phyloP scores from a whole-genome alignment of 2,113 vertebrate species.

The Leptodactylus fuscus region DNA sequence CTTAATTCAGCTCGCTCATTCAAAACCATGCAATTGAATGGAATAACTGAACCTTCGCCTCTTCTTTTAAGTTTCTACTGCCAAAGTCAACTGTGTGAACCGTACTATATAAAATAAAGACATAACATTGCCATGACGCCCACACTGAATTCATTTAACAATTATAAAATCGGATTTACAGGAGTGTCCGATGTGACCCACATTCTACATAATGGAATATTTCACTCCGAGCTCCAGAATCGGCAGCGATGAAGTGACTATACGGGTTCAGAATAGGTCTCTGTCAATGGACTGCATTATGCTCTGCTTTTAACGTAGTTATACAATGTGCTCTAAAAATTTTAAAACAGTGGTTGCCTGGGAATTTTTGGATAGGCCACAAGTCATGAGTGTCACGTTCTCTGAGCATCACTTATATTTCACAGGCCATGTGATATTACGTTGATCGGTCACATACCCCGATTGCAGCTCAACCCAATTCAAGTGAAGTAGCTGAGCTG shows the following conservation, averaged over 20 bases:
- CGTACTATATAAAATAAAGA: not conserved
- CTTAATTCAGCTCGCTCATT: constrained; percentile 9
- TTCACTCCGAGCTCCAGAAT: not conserved
- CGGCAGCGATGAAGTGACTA: not conserved
- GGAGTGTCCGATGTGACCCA: not conserved
- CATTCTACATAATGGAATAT: not conserved
- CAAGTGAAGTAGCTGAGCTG: too few species aligned
- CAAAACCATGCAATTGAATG: constrained; percentile 9
- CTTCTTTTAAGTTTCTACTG: not conserved
- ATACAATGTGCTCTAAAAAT: too few species aligned
- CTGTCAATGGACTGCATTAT: too few species aligned
- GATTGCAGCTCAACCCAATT: too few species aligned
- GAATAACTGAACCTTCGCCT: constrained; percentile 7
- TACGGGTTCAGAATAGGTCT: not conserved
- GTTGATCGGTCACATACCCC: too few species aligned
- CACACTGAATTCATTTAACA: not conserved
- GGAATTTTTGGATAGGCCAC: too few species aligned
- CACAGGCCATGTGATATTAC: too few species aligned
- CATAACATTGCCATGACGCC: not conserved
- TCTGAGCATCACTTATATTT: too few species aligned
- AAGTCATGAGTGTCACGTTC: too few species aligned
- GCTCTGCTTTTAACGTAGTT: too few species aligned
- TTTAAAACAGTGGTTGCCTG: too few species aligned
- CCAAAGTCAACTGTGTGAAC: constrained; percentile 14
- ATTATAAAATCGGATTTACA: not conserved